phyloP scores from a whole-genome alignment of 2,888 invertebrate genomes.

The Trissoscelio sp. region DNA sequence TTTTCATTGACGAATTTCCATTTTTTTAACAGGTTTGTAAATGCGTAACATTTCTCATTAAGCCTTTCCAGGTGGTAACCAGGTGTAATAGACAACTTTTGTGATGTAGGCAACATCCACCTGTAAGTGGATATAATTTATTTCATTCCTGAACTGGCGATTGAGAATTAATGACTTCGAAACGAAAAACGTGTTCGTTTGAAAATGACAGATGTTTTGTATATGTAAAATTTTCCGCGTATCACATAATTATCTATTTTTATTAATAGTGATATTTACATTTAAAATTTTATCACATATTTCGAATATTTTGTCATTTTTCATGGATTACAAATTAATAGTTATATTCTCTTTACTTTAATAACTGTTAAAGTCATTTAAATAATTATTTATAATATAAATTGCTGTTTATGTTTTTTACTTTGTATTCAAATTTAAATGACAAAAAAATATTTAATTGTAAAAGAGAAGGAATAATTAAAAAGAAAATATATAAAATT shows the following conservation, averaged over 20 bases:
- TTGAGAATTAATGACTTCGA: slow-evolving; percentile 17
- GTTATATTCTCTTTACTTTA: too few relatives aligned
- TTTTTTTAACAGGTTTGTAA: neutral
- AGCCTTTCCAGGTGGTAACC: slow-evolving; percentile 8
- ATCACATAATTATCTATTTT: slow-evolving; percentile 8
- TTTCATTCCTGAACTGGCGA: slow-evolving; percentile 9
- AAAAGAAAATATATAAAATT: too few relatives aligned
- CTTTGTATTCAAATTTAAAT: too few relatives aligned
- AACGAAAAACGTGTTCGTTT: slow-evolving; percentile 12
- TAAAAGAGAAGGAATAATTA: too few relatives aligned
- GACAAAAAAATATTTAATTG: too few relatives aligned
- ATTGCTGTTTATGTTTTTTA: too few relatives aligned
- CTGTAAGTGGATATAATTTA: slow-evolving; percentile 14
- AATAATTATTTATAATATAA: too few relatives aligned
- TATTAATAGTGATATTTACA: slow-evolving; percentile 12
- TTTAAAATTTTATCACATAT: slow-evolving; percentile 9
- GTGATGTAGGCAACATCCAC: slow-evolving; percentile 11
- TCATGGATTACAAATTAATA: too few relatives aligned
- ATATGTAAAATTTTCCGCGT: slow-evolving; percentile 13
- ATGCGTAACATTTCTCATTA: slow-evolving; percentile 14
- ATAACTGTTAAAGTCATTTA: too few relatives aligned
- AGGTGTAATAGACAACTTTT: slow-evolving; percentile 16
- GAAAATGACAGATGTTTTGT: slow-evolving; percentile 19
- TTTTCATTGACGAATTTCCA: neutral
- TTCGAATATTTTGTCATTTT: slow-evolving; percentile 9